Evolutionary conservation across 2,797 vertebrate genomes (phyloP), one percentile per base, ranked within the genome.

Genomic region (Eulemur mongoz): DNA sequence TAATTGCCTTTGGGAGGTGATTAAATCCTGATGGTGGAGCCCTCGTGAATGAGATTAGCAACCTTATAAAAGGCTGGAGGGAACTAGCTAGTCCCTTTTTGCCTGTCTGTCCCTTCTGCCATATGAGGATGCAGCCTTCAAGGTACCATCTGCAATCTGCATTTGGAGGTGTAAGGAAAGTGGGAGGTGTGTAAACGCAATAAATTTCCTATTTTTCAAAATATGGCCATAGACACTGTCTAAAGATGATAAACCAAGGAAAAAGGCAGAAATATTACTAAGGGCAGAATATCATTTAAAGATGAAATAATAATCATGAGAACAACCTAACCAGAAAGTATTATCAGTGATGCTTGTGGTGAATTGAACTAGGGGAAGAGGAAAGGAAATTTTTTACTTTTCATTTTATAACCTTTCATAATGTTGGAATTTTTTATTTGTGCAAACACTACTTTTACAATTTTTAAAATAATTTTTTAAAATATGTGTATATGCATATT

Each of bases 221-320:
- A 70, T 43, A 91, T 13, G 79, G 38, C 18, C 43, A 70, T 50
- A 23, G 38, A 91, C 52, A 79, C 15, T 83, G 27, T 61, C 61
- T 72, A 63, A 94, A 78, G 27, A 69, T 65, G 54, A 63, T 23
- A 89, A 87, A 30, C n/a, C 69, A 91, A 79, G 35, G 63, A 35
- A 76, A 82, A 63, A 78, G 61, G 48, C n/a, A 59, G 57, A 93
- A 63, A 61, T 89, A 76, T n/a, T 92, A 73, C 61, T 78, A 96
- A 79, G 48, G 12, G 43, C 15, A 96, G 81, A 90, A 90, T 35
- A 61, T 69, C 82, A 92, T 65, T 93, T 92, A 86, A 96, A 82
- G 45, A 72, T 86, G 59, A 94, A 92, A 83, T 95, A 90, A 72
- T 73, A 61, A 69, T 59, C 9, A 63, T 48, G 72, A 83, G 40